phyloP scores from a whole-genome alignment of 2,888 invertebrate species.

The Drosophila demipolita region DNA sequence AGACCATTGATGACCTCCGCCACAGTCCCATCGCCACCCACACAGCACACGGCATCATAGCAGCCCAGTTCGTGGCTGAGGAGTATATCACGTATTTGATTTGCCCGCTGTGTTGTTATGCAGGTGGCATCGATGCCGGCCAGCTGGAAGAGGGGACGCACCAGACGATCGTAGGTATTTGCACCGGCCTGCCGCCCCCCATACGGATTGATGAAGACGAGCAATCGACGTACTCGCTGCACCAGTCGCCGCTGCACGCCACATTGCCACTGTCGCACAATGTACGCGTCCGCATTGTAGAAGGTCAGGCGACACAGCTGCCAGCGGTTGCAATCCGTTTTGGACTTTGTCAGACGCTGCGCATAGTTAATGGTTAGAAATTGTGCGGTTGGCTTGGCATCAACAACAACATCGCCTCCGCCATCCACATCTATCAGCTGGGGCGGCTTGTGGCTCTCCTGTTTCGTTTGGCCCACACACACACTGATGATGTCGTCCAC shows the following conservation, averaged over 20 bases:
- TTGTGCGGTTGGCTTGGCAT: conserved; percentile 75
- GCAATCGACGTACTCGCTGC: conserved; percentile 88
- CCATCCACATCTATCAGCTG: conserved; percentile 13
- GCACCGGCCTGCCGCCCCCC: conserved; percentile 92
- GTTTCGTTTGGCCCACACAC: conserved; percentile 75
- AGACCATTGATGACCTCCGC: conserved; percentile 92
- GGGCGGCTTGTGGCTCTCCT: conserved; percentile 59
- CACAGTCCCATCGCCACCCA: conserved; percentile 95
- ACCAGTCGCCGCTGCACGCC: conserved; percentile 85
- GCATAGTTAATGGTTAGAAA: conserved; percentile 88
- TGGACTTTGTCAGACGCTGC: conserved; percentile 83
- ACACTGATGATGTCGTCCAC: conserved; percentile 76
- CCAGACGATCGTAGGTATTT: conserved; percentile 90
- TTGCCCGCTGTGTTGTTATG: conserved; percentile 90
- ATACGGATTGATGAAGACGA: conserved; percentile 93
- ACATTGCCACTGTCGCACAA: conserved; percentile 88
- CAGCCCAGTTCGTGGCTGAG: conserved; percentile 87
- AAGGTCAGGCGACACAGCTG: conserved; percentile 87
- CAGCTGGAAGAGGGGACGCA: conserved; percentile 88
- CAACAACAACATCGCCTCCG: neutral
- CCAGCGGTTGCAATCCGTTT: conserved; percentile 87
- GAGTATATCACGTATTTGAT: conserved; percentile 90
- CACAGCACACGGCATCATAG: conserved; percentile 90
- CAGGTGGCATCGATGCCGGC: conserved; percentile 89
- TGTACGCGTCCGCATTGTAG: conserved; percentile 87